Percentiles rank a stretch among this genome's conserved stretches.
phyloP scores from a whole-genome alignment of 2,888 invertebrate genomes.

The Oscheius sp. region DNA sequence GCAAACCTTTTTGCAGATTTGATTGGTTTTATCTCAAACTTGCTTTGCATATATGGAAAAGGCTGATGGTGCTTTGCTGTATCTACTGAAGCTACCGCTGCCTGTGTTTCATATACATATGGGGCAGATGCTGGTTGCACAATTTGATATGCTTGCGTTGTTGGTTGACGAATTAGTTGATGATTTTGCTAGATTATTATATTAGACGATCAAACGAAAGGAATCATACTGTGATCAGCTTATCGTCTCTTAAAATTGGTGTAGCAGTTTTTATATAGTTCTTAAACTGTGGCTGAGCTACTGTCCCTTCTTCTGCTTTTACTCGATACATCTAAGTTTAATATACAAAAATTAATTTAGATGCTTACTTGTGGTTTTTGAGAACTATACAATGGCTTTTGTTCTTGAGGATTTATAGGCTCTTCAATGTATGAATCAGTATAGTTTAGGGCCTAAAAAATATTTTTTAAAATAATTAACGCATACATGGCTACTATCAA shows the following conservation, averaged over 20 bases:
- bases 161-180: background rate
- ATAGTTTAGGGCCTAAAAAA: no score
- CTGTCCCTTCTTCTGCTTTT: background rate
- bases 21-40: background rate
- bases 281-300: background rate
- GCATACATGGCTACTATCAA: background rate
- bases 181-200: background rate
- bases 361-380: background rate
- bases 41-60: background rate
- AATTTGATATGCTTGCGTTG: background rate
- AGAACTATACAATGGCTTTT: background rate
- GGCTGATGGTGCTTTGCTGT: background rate
- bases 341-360: background rate
- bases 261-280: slow-evolving; percentile 1
- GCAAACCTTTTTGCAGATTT: background rate
- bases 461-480: no score
- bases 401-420: background rate
- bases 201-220: background rate
- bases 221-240: background rate
- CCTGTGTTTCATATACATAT: background rate
- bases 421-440: no score
- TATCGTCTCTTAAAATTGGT: background rate
- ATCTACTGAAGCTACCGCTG: background rate
- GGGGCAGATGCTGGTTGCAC: background rate
- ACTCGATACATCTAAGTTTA: background rate